Conservation (phyloP, 2,888 invertebrate genomes). For the Watsonalla binaria region DNA sequence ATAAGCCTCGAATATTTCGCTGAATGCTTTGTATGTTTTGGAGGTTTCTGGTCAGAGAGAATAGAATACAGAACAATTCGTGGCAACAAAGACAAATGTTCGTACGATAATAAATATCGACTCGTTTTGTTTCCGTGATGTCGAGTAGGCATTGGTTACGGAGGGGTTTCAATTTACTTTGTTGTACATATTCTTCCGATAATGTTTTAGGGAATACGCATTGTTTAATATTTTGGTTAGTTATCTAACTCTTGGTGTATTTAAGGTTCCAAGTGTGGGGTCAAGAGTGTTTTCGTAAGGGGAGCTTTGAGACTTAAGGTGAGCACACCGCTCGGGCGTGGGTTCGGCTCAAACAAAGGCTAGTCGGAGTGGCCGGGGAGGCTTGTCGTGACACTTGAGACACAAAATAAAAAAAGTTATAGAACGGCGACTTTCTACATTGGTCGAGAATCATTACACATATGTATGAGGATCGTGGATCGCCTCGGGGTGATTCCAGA, state of each 20-base stretch:
- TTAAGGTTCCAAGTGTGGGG: constrained; percentile 14
- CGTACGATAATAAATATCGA: no score
- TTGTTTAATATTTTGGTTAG: background rate
- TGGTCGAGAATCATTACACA: no score
- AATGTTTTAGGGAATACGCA: no score
- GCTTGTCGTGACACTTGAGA: constrained; percentile 21
- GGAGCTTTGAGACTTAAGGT: constrained; percentile 33
- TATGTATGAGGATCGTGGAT: no score
- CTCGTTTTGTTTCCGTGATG: no score
- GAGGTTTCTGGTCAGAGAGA: background rate
- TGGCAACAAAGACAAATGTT: no score
- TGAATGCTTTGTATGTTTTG: constrained; percentile 3
- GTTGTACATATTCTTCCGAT: no score
- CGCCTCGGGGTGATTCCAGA: no score
- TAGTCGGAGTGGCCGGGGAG: constrained; percentile 14
- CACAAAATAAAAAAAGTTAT: background rate
- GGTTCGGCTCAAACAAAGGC: constrained; percentile 35
- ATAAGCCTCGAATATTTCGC: constrained; percentile 37
- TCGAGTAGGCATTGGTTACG: no score
- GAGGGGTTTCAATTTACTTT: no score
- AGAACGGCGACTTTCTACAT: no score
- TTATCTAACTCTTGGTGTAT: background rate
- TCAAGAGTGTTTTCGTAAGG: constrained; percentile 45
- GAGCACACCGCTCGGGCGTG: constrained; percentile 29
- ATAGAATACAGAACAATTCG: background rate